Conservation (phyloP, 64 coral and sea anemone genomes). For the Porites australiensis region DNA sequence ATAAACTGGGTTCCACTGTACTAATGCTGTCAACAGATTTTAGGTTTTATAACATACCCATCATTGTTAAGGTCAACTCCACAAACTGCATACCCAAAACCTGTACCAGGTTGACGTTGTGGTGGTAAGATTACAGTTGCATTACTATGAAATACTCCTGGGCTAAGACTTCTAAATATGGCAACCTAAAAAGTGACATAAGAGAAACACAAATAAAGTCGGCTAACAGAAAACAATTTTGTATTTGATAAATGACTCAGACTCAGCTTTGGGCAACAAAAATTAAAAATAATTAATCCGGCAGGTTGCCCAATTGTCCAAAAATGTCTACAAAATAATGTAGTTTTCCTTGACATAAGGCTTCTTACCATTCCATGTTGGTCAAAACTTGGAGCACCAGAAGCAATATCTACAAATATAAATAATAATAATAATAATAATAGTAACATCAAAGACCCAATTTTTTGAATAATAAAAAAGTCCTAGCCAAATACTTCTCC, state of each 20-base stretch:
- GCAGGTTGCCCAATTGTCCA: too few relatives aligned
- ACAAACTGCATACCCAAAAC: conserved; percentile 80
- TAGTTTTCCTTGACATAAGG: background rate
- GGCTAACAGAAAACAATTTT: too few relatives aligned
- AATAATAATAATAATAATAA: background rate
- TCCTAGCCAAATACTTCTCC: too few relatives aligned
- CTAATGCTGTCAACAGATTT: background rate
- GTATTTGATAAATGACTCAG: too few relatives aligned
- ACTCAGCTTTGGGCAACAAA: too few relatives aligned
- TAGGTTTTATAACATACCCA: conserved; percentile 59
- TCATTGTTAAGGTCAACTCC: conserved; percentile 89
- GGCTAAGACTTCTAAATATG: background rate
- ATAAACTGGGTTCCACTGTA: background rate
- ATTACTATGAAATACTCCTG: background rate
- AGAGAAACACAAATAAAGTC: background rate
- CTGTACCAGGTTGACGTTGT: conserved; percentile 83
- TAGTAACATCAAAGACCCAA: too few relatives aligned
- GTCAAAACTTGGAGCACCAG: conserved; percentile 79
- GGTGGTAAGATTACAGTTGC: conserved; percentile 45
- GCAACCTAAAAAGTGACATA: background rate
- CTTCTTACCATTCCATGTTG: conserved; percentile 83
- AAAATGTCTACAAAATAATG: too few relatives aligned
- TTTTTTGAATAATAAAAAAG: too few relatives aligned
- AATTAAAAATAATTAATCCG: too few relatives aligned
- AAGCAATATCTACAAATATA: conserved; percentile 82